Evolutionary conservation across 2,113 vertebrate genomes (phyloP), one percentile per base, ranked within the genome.

Genomic region (Psammodynastes pulverulentus): DNA sequence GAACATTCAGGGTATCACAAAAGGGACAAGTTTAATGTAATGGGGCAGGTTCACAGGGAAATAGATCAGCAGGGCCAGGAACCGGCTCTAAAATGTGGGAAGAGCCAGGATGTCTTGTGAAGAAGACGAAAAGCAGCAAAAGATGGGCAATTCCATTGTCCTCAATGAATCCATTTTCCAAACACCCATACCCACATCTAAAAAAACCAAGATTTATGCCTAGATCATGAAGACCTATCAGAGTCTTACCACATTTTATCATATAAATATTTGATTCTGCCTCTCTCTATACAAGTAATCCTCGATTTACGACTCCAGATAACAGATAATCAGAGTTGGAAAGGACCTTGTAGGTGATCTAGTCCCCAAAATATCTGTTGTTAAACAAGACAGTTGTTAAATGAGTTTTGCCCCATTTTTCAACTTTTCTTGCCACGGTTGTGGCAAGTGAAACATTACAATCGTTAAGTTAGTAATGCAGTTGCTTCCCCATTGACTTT

Each of bases 241-340:
- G n/a, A 8, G n/a, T 8, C 15, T 79, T 79, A 79, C 67, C n/a
- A 79, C n/a, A 79, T 17, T 72, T 72, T 79, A 19, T n/a, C 67
- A 15, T 43, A 56, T 67, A 9, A 90, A 89, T 93, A 94, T 94
- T 93, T 96, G 95, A 95, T 12, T 58, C 0, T 0, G 90, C 79
- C 93, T 91, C 94, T 48, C 79, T 95, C 92, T 85, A 92, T 5
- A 21, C n/a, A 34, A 9, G 26, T 12, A 62, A 29, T n/a, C 26
- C 24, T 62, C 9, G 4, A 62, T 29, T 62, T 62, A 26, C 1
- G 8, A 62, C 26, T 4, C 4, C 58, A 29, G n/a, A n/a, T n/a
- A n/a, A n/a, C n/a, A n/a, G n/a, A n/a, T n/a, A n/a, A n/a, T n/a
- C n/a, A n/a, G n/a, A n/a, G n/a, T n/a, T n/a, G n/a, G n/a, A n/a